Conservation (phyloP, 2,888 invertebrate species). For the Hirtodrosophila alboralis region DNA sequence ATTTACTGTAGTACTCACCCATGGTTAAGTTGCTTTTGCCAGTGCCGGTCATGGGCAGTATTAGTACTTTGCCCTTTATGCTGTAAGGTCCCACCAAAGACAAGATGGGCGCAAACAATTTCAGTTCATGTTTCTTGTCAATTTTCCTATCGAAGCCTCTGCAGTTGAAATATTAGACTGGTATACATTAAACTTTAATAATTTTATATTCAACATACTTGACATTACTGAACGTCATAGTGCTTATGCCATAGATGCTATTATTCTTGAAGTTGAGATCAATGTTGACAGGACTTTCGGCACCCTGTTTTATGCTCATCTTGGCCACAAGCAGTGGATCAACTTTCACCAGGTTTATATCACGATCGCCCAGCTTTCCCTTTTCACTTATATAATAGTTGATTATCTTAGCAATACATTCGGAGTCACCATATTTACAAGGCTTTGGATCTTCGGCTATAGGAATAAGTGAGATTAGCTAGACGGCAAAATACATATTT, state of each 20-base stretch:
- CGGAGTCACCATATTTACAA: constrained; percentile 70
- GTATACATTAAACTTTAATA: not conserved
- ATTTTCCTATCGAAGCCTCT: constrained; percentile 73
- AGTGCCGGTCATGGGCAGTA: constrained; percentile 82
- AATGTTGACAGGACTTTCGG: constrained; percentile 80
- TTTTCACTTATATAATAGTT: constrained; percentile 57
- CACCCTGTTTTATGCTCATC: constrained; percentile 76
- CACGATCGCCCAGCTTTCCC: constrained; percentile 53
- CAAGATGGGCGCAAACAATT: constrained; percentile 17
- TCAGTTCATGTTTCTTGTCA: constrained; percentile 59
- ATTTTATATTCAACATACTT: constrained; percentile 56
- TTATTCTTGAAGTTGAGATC: constrained; percentile 78
- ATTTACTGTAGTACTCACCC: constrained; percentile 33
- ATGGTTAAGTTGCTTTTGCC: constrained; percentile 76
- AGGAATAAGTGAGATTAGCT: not conserved
- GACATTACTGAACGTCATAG: constrained; percentile 50
- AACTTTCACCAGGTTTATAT: constrained; percentile 68
- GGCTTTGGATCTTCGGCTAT: constrained; percentile 75
- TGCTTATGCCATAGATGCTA: constrained; percentile 61
- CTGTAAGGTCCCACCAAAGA: constrained; percentile 72
- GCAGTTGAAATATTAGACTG: not conserved
- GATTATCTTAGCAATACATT: constrained; percentile 57
- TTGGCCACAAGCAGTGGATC: constrained; percentile 74
- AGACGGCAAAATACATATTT: too few relatives aligned
- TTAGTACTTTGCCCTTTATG: constrained; percentile 81